Percentiles rank a stretch among this genome's conserved stretches.
Conservation (phyloP, 2,113 vertebrate genomes). For the Aix galericulata region DNA sequence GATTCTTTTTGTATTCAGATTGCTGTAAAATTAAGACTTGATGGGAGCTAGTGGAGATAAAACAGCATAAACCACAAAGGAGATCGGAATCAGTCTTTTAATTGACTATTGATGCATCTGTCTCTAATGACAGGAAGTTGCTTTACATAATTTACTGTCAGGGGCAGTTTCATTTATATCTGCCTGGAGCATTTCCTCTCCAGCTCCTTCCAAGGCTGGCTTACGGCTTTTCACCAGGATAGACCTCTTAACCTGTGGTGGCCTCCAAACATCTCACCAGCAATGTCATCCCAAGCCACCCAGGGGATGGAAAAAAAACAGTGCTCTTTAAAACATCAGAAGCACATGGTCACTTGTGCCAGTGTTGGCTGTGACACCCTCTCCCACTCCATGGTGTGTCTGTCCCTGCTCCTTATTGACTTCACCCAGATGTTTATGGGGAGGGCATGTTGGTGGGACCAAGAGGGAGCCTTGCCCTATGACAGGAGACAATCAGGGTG, state of each 20-base stretch:
- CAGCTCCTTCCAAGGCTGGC: not conserved
- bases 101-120: not conserved
- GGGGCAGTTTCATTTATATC: not conserved
- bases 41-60: not conserved
- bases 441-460: too few species aligned
- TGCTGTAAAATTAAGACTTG: not conserved
- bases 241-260: not conserved
- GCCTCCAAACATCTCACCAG: not conserved
- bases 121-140: not conserved
- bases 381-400: rapidly evolving
- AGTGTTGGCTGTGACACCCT: not conserved
- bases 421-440: not conserved
- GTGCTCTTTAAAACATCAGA: not conserved
- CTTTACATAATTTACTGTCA: not conserved
- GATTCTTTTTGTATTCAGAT: not conserved
- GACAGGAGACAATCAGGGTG: not conserved
- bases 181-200: not conserved
- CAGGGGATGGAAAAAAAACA: not conserved
- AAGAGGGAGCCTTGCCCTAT: not conserved
- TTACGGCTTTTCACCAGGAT: not conserved
- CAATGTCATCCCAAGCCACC: not conserved
- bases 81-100: not conserved
- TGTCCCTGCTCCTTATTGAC: not conserved
- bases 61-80: not conserved
- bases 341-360: rapidly evolving